These are phyloP conservation scores for Corythornis cristatus DNA, from an alignment of 2,113 vertebrate genomes.

Conservation along the genomic window DNA sequence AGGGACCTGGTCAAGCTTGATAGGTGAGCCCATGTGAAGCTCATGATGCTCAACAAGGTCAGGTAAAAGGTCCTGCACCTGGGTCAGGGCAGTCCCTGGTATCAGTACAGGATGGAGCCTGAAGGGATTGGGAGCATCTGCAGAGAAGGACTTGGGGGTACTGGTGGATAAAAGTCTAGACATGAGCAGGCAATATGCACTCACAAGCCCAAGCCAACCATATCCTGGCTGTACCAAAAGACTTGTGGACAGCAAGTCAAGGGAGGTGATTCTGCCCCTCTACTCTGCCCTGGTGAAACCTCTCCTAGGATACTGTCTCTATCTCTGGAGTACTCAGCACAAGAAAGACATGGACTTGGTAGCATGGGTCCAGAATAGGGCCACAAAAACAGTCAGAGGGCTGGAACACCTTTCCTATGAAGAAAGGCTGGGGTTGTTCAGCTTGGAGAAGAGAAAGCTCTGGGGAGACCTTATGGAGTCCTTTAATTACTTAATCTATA, in stretches of 20 bases:
- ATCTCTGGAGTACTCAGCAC: not conserved
- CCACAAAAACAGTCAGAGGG: not conserved
- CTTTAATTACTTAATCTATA: not conserved
- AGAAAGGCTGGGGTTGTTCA: not conserved
- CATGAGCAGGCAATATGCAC: too few species aligned
- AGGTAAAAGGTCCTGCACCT: too few species aligned
- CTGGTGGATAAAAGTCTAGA: too few species aligned
- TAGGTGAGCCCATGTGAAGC: not conserved
- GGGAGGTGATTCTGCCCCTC: not conserved
- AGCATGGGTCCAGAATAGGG: not conserved
- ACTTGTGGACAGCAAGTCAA: too few species aligned
- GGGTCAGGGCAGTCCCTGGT: not conserved
- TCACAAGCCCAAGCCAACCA: too few species aligned
- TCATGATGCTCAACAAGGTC: not conserved
- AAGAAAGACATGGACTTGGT: not conserved
- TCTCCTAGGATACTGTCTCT: not conserved
- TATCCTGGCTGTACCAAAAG: too few species aligned
- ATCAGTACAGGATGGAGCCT: too few species aligned
- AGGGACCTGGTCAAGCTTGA: not conserved
- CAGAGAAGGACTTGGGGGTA: too few species aligned
- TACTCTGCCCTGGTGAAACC: not conserved
- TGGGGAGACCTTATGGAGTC: not conserved
- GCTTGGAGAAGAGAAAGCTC: not conserved
- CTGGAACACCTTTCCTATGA: not conserved
- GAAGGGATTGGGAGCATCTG: too few species aligned